Evolutionary conservation across 2,888 invertebrate species (phyloP).

Genomic region (Limnephilus rhombicus): DNA sequence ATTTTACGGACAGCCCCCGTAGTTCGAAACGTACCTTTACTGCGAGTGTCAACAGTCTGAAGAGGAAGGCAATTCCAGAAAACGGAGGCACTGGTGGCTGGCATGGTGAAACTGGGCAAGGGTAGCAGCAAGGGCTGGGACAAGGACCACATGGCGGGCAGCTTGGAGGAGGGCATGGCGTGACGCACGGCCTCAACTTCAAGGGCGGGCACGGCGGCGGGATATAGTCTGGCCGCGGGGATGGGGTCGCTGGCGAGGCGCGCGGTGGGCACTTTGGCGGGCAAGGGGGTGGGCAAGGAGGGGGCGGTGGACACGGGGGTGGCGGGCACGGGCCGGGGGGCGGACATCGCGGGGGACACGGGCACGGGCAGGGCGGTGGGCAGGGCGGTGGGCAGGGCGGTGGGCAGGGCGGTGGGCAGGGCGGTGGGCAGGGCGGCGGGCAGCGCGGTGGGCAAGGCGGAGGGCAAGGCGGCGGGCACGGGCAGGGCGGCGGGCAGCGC

Average conservation of each 20-base stretch:
- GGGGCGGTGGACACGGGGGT: not conserved
- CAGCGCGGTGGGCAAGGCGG: constrained; percentile 70
- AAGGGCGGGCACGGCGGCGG: constrained; percentile 50
- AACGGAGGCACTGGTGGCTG: constrained; percentile 20
- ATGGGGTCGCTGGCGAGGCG: not conserved
- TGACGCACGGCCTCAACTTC: not conserved
- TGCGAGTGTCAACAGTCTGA: constrained; percentile 28
- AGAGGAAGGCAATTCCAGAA: constrained; percentile 41
- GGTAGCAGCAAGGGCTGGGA: constrained; percentile 6
- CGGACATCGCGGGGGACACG: constrained; percentile 68
- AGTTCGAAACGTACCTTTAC: not conserved
- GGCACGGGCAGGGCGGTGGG: not conserved
- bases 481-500: not conserved
- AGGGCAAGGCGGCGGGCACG: constrained; percentile 22
- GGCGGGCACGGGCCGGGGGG: constrained; percentile 51
- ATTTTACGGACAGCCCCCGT: too few relatives aligned
- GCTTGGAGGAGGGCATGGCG: not conserved
- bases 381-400: not conserved
- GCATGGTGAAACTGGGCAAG: constrained; percentile 6
- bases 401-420: constrained; percentile 69
- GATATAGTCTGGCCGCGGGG: not conserved
- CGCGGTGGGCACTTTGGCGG: constrained; percentile 66
- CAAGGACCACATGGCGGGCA: not conserved
- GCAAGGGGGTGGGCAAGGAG: constrained; percentile 68
- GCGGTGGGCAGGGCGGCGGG: constrained; percentile 64